Evolutionary conservation across 2,888 invertebrate species (phyloP).

Genomic region (Teleiodes luculella): DNA sequence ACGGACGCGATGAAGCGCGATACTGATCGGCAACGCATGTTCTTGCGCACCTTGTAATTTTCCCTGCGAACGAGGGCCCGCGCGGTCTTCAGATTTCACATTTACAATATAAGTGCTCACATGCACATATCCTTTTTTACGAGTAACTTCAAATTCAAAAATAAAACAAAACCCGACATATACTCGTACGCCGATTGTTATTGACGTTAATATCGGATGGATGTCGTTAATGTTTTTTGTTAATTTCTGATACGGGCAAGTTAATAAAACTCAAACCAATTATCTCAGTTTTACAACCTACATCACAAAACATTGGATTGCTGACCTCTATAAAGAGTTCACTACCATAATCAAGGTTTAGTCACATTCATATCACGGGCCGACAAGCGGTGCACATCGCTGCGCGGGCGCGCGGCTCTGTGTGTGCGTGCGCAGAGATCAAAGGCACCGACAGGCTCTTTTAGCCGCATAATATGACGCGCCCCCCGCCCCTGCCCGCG

Average conservation of each 20-base stretch:
- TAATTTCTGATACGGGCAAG: conserved; percentile 8
- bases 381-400: conserved; percentile 71
- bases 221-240: conserved; percentile 13
- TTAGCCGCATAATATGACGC: conserved; percentile 79
- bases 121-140: not conserved
- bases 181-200: conserved; percentile 2
- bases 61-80: conserved; percentile 35
- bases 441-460: conserved; percentile 79
- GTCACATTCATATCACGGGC: conserved; percentile 76
- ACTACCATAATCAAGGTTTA: conserved; percentile 77
- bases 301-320: conserved; percentile 50
- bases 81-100: conserved; percentile 28
- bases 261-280: conserved; percentile 31
- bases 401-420: conserved; percentile 39
- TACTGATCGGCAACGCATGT: conserved; percentile 44
- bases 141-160: conserved; percentile 1
- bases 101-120: not conserved
- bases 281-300: conserved; percentile 45
- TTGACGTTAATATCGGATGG: conserved; percentile 4
- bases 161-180: not conserved
- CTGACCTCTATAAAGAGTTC: conserved; percentile 72
- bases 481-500: conserved; percentile 62
- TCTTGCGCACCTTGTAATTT: conserved; percentile 56
- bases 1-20: conserved; percentile 59
- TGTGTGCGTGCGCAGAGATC: conserved; percentile 51